Conservation (phyloP, 2,888 invertebrate species). For the Congeria kusceri region DNA sequence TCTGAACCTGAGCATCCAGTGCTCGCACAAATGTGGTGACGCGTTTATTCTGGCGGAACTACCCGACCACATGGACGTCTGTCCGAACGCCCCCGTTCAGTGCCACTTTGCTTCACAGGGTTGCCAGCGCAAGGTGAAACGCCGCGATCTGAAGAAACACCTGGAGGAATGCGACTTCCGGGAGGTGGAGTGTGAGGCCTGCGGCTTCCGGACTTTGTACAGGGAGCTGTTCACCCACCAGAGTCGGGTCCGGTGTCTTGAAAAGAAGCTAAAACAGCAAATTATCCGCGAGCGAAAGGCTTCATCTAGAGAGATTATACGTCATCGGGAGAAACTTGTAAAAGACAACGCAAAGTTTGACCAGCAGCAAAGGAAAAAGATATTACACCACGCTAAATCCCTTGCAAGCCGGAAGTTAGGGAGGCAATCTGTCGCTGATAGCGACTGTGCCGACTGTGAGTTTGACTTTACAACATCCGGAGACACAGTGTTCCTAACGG, state of each 20-base stretch:
- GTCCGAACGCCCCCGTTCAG: slow-evolving; percentile 69
- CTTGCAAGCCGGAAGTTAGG: slow-evolving; percentile 23
- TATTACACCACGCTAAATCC: slow-evolving; percentile 59
- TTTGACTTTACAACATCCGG: slow-evolving; percentile 50
- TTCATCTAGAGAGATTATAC: slow-evolving; percentile 62
- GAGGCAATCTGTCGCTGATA: slow-evolving; percentile 20
- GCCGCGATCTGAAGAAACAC: slow-evolving; percentile 69
- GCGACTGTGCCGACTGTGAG: slow-evolving; percentile 18
- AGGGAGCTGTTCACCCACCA: slow-evolving; percentile 75
- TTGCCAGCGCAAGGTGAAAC: slow-evolving; percentile 67
- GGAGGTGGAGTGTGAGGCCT: slow-evolving; percentile 75
- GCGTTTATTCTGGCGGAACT: slow-evolving; percentile 66
- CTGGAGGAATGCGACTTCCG: slow-evolving; percentile 72
- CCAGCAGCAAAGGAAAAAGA: slow-evolving; percentile 57
- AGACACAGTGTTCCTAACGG: slow-evolving; percentile 55
- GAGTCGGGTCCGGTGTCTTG: slow-evolving; percentile 72
- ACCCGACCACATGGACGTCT: slow-evolving; percentile 73
- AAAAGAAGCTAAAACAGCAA: slow-evolving; percentile 75
- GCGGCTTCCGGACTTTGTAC: slow-evolving; percentile 70
- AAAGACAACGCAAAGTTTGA: slow-evolving; percentile 62
- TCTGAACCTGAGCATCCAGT: slow-evolving; percentile 64
- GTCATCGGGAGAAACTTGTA: slow-evolving; percentile 64
- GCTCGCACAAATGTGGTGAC: slow-evolving; percentile 73
- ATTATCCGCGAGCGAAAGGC: slow-evolving; percentile 67
- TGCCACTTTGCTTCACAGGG: slow-evolving; percentile 69